Evolutionary conservation across 2,888 invertebrate genomes (phyloP).

Genomic region (Coelinius sp.): DNA sequence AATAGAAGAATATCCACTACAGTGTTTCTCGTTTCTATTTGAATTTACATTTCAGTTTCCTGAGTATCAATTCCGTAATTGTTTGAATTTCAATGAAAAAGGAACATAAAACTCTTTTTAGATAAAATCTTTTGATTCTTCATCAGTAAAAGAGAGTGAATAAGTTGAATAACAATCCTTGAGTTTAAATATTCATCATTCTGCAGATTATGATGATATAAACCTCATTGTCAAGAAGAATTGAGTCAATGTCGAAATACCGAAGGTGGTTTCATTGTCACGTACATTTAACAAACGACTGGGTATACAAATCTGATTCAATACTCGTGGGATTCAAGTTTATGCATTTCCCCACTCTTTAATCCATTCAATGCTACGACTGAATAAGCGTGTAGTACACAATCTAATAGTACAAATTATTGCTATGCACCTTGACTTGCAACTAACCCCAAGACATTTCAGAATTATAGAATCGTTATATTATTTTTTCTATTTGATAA

Average conservation of each 20-base stretch:
- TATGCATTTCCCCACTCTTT: not conserved
- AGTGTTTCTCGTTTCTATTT: not conserved
- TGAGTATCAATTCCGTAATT: not conserved
- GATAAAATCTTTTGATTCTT: not conserved
- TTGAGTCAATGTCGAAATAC: not conserved
- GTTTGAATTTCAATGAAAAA: not conserved
- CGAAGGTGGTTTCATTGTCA: not conserved
- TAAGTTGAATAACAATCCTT: not conserved
- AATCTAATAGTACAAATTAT: not conserved
- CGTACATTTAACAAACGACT: not conserved
- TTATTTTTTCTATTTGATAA: not conserved
- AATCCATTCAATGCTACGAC: not conserved
- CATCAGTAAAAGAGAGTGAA: not conserved
- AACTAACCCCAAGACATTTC: not conserved
- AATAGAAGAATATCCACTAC: not conserved
- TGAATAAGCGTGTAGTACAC: not conserved
- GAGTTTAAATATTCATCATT: not conserved
- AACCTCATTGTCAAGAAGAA: not conserved
- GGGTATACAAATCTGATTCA: conserved; percentile 1
- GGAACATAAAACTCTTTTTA: not conserved
- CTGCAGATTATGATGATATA: not conserved
- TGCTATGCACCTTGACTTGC: not conserved
- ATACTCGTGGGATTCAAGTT: not conserved
- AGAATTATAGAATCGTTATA: not conserved
- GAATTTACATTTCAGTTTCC: not conserved